Base-by-base conservation (phyloP, 2,888 invertebrate species). In the Trachelus iudaicus region DNA sequence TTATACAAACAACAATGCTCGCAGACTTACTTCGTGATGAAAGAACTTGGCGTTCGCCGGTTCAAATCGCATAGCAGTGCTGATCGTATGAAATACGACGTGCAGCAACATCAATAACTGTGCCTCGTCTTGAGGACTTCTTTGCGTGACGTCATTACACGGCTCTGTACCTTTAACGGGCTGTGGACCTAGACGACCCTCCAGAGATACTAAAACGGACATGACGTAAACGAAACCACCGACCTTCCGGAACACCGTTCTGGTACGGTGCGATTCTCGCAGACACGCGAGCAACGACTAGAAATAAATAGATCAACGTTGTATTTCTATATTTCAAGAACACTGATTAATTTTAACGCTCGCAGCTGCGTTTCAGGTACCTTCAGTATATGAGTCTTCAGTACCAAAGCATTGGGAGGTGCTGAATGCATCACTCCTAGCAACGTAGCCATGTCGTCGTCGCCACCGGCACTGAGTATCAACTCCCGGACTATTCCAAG, bases 11-110 rank as follows among this genome's bases (percentile, higher is more conserved):
- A 56, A 56, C 23, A 23, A 23, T 23, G 15, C 93, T 93, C 84
- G 34, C 73, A 69, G 69, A 84, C 89, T 89, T 87, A 96, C 96
- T 94, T 99, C 99, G 83, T 97, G 96, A 89, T 98, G 96, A 93
- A 99, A 99, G 93, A 98, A 98, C 91, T 98, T 98, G 0, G 99
- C 99, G 92, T 99, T 99, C 0, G 99, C 99, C 1, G 99, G 99
- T 92, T 99, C 99, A 90, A 98, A 99, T 85, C 99, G 94, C 99
- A 99, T 99, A 2, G 99, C 98, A 0, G 98, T 97, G 80, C 98
- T 97, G 84, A 99, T 95, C 0, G 98, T 98, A 89, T 97, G 97
- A 92, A 99, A 98, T 13, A 98, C 97, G 78, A 97, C 95, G 88
- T 97, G 96, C 79, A 98, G 93, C 78, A 98, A 92, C 75, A 95